Evolutionary conservation across 2,797 vertebrate genomes (phyloP).

Genomic region (Periophthalmus magnuspinnatus): DNA sequence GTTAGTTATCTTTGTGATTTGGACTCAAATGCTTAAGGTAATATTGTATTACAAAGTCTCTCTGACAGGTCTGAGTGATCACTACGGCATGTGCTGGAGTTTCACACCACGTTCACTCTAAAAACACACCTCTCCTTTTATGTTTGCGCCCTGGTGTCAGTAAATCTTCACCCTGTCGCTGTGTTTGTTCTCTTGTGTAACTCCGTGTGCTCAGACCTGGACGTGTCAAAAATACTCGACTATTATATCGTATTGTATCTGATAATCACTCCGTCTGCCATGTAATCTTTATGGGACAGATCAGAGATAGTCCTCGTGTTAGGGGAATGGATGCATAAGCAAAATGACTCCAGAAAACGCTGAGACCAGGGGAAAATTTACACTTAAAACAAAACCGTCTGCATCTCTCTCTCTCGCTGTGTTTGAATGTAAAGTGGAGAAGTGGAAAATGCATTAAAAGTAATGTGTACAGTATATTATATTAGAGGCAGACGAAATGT

Average conservation of each 20-base stretch:
- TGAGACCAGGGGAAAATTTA: constrained; percentile 33
- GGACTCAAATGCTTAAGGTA: background rate
- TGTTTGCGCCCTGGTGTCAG: constrained; percentile 42
- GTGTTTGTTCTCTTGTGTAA: constrained; percentile 33
- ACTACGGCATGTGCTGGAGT: constrained; percentile 68
- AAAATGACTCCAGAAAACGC: constrained; percentile 17
- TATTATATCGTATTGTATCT: background rate
- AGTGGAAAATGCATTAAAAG: constrained; percentile 13
- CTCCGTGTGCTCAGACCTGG: constrained; percentile 20
- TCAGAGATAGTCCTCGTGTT: constrained; percentile 15
- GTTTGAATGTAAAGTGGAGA: constrained; percentile 5
- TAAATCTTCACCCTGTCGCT: constrained; percentile 46
- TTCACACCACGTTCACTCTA: constrained; percentile 60
- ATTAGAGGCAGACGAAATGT: constrained; percentile 32
- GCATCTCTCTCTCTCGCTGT: constrained; percentile 9
- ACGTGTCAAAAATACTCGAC: constrained; percentile 29
- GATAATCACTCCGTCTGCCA: background rate
- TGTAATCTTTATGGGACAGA: constrained; percentile 10
- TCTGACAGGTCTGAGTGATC: constrained; percentile 35
- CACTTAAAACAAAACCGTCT: constrained; percentile 24
- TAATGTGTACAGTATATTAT: constrained; percentile 14
- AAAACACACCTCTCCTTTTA: constrained; percentile 63
- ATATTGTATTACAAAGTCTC: constrained; percentile 19
- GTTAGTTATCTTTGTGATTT: background rate
- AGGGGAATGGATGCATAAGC: constrained; percentile 29